Evolutionary conservation across 2,888 invertebrate genomes (phyloP).

Genomic region (Drosophila basisetae): DNA sequence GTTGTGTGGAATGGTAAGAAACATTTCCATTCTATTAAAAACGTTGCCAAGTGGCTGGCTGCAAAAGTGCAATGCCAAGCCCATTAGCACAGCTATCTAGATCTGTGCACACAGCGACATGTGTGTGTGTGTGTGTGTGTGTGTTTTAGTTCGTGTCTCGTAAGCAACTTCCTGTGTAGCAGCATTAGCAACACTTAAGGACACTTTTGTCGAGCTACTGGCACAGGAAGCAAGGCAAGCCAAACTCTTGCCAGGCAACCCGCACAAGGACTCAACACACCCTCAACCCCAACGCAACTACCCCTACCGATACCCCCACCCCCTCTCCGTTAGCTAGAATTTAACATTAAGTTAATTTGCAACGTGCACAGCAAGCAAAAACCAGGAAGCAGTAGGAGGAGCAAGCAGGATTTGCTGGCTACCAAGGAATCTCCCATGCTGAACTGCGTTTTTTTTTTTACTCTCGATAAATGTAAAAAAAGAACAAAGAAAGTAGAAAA

Average conservation of each 20-base stretch:
- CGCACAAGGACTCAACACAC: conserved; percentile 10
- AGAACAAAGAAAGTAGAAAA: background rate
- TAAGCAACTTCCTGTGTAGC: conserved; percentile 76
- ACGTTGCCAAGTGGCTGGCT: conserved; percentile 75
- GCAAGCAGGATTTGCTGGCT: background rate
- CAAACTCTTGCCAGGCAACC: conserved; percentile 59
- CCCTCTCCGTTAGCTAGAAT: conserved; percentile 35
- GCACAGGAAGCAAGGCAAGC: conserved; percentile 71
- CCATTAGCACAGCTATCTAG: conserved; percentile 51
- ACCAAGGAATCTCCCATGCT: conserved; percentile 3
- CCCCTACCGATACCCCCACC: background rate
- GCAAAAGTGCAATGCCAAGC: conserved; percentile 74
- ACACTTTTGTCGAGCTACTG: conserved; percentile 70
- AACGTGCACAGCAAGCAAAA: conserved; percentile 71
- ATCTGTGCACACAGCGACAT: conserved; percentile 7
- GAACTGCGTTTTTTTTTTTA: conserved; percentile 9
- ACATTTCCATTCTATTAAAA: conserved; percentile 76
- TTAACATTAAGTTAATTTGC: conserved; percentile 76
- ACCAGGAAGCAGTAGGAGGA: background rate
- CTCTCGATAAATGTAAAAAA: background rate
- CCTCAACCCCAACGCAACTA: background rate
- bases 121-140: conserved; percentile 17
- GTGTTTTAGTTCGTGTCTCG: conserved; percentile 61
- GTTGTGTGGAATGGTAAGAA: conserved; percentile 23
- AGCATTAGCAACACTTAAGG: conserved; percentile 79